Evolutionary conservation across 2,888 invertebrate genomes (phyloP).

Genomic region (Caenorhabditis sinica): DNA sequence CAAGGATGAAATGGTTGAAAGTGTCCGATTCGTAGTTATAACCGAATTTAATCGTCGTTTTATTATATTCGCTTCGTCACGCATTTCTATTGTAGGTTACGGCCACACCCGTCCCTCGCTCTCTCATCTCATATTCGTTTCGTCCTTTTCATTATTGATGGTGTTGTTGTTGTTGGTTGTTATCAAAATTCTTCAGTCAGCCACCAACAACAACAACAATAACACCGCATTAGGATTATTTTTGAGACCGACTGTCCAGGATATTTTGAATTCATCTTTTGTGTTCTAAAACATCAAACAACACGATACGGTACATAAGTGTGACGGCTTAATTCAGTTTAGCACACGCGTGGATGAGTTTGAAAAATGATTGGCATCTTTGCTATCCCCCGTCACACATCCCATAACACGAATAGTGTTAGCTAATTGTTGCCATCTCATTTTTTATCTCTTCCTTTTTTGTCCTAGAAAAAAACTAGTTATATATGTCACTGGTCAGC

Average conservation of each 20-base stretch:
- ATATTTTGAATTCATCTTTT: constrained; percentile 1
- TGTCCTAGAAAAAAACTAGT: constrained; percentile 25
- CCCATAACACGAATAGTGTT: neutral
- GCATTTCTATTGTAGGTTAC: constrained; percentile 60
- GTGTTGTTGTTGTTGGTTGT: constrained; percentile 14
- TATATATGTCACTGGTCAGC: constrained; percentile 39
- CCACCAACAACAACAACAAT: neutral
- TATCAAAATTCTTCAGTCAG: constrained; percentile 26
- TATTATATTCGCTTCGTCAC: constrained; percentile 63
- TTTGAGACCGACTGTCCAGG: neutral
- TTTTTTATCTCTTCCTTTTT: constrained; percentile 1
- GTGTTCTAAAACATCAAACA: constrained; percentile 30
- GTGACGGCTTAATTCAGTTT: constrained; percentile 58
- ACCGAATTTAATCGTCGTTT: constrained; percentile 64
- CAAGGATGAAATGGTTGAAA: constrained; percentile 14
- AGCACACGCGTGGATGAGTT: constrained; percentile 53
- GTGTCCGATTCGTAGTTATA: constrained; percentile 58
- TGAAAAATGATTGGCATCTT: constrained; percentile 62
- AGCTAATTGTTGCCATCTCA: constrained; percentile 20
- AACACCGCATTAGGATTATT: neutral
- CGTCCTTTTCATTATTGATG: constrained; percentile 6
- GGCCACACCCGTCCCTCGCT: neutral
- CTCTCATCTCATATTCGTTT: constrained; percentile 18
- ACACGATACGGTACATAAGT: constrained; percentile 39
- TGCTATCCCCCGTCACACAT: neutral